phyloP scores from a whole-genome alignment of 2,888 invertebrate genomes.

The Salticus scenicus region DNA sequence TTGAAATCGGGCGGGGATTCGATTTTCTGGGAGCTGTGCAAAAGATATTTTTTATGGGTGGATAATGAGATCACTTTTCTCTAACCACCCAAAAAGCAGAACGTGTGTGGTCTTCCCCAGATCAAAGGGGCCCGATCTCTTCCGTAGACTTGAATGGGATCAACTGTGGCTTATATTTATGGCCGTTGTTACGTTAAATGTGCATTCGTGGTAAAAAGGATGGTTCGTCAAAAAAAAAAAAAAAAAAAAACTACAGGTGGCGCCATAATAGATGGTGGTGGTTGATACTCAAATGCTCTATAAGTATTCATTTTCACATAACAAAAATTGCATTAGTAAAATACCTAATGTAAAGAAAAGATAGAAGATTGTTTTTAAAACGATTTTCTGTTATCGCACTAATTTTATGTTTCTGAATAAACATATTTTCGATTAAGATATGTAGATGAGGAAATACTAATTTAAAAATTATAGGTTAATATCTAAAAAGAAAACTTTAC shows the following conservation, averaged over 20 bases:
- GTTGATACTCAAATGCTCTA: not conserved
- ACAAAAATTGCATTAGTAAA: too few relatives aligned
- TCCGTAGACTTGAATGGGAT: not conserved
- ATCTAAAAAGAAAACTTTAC: too few relatives aligned
- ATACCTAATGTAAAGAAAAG: too few relatives aligned
- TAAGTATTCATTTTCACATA: too few relatives aligned
- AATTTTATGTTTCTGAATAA: too few relatives aligned
- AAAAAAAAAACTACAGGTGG: not conserved
- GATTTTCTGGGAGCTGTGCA: not conserved
- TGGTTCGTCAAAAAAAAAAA: not conserved
- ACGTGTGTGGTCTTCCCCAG: conserved; percentile 41
- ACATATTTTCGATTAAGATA: too few relatives aligned
- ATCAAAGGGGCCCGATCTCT: not conserved
- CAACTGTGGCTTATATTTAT: not conserved
- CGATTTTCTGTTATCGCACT: too few relatives aligned
- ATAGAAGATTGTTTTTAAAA: too few relatives aligned
- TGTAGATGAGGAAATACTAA: too few relatives aligned
- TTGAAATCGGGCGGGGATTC: not conserved
- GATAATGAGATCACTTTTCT: conserved; percentile 27
- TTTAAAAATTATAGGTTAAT: too few relatives aligned
- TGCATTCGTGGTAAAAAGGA: not conserved
- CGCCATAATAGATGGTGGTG: not conserved
- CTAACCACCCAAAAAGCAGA: not conserved
- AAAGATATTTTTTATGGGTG: conserved; percentile 1
- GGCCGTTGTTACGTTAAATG: conserved; percentile 6